Percentiles rank a stretch among this genome's conserved stretches.
These are phyloP conservation scores for Emydura subglobosa DNA, from an alignment of 2,113 vertebrate genomes.

Conservation along the genomic window DNA sequence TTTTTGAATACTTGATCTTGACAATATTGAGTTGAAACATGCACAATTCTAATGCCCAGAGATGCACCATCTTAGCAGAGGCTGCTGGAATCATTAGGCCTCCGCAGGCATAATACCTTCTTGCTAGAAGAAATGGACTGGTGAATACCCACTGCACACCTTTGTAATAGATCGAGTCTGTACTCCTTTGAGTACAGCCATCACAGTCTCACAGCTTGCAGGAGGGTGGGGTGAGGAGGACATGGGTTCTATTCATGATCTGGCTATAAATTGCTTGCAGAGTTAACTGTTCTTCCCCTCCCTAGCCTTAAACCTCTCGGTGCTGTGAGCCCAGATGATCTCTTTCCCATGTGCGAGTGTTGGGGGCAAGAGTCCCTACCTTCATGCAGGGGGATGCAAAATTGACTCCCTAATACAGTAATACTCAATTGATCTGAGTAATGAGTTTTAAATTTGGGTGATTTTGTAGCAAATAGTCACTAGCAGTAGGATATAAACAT, in stretches of 20 bases:
- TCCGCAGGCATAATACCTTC: not conserved
- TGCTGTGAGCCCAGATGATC: not conserved
- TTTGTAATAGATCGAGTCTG: not conserved
- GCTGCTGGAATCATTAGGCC: not conserved
- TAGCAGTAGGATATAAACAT: not conserved
- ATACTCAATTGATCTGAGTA: not conserved
- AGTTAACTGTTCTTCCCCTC: not conserved
- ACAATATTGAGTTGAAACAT: not conserved
- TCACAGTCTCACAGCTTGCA: not conserved
- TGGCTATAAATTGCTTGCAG: not conserved
- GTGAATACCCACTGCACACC: not conserved
- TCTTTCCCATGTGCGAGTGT: not conserved
- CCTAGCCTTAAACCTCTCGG: not conserved
- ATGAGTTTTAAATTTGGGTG: not conserved
- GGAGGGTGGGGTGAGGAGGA: not conserved
- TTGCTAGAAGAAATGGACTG: not conserved
- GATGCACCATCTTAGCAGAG: fast-evolving
- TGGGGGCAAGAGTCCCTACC: not conserved
- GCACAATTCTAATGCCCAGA: not conserved
- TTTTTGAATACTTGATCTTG: not conserved
- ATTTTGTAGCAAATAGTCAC: not conserved
- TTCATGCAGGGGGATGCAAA: not conserved
- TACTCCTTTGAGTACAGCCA: not conserved
- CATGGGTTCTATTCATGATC: not conserved
- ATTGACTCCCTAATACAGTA: not conserved